Evolutionary conservation across 2,888 invertebrate genomes (phyloP), one percentile per base, ranked within the genome.

Genomic region (Andrena praecox): DNA sequence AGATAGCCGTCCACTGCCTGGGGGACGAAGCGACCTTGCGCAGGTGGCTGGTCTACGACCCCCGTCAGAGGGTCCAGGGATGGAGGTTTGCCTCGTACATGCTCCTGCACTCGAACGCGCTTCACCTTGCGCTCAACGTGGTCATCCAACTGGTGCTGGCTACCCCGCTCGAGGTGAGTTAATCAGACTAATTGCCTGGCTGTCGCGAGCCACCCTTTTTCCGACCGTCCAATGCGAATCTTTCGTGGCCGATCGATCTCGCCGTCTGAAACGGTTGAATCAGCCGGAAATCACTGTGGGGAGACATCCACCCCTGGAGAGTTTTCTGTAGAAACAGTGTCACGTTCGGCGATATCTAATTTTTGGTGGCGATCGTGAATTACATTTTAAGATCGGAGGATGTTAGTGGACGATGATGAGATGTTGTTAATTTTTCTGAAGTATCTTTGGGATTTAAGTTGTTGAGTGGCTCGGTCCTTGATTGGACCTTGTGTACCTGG

Each of bases 61-160:
- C 96, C 0, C 94, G 95, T 87, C 96, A 96, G 93, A 95, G 96
- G 87, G 94, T 94, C 63, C 95, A 97, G 93, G 95, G 96, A 35
- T 98, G 98, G 98, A 95, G 98, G 85, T 96, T 97, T 91, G 91
- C 97, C 76, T 96, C 97, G 60, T 98, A 98, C 94, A 97, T 97
- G 95, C 95, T 97, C 87, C 94, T 98, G 75, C 98, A 98, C 94
- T 96, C 97, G 73, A 96, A 96, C 94, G 95, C 95, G 90, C 95
- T 96, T 66, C 98, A 98, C 93, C 94, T 98, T 80, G 95, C 96
- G 29, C 95, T 98, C 90, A 98, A 98, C 94, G 95, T 97, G 85
- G 94, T 96, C 84, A 96, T 97, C 84, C 97, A 97, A 94, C 94
- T 96, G 85, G 91, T 93, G 59, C 89, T 93, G 76, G 93, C 93